Evolutionary conservation across 2,797 vertebrate genomes (phyloP).

Genomic region (Lemur catta): DNA sequence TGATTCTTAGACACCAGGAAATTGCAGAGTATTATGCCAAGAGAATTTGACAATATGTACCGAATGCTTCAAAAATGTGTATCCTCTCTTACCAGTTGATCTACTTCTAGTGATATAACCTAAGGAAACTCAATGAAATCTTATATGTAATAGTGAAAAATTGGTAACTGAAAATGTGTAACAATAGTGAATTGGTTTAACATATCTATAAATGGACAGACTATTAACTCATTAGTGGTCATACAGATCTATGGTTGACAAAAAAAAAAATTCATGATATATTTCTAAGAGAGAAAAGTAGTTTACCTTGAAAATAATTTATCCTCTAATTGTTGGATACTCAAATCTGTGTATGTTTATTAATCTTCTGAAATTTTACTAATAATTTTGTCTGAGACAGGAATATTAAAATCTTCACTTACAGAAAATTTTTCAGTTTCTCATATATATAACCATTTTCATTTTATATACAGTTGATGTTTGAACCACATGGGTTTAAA

Average conservation of each 20-base stretch:
- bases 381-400: neutral
- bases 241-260: neutral
- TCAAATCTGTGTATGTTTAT: neutral
- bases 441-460: neutral
- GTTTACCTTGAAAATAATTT: conserved; percentile 6
- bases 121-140: neutral
- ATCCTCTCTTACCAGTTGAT: neutral
- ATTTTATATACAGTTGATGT: neutral
- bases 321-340: neutral
- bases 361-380: neutral
- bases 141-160: neutral
- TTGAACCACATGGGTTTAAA: neutral
- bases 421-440: neutral
- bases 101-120: neutral
- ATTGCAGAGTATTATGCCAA: neutral
- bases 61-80: neutral
- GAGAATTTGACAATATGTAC: neutral
- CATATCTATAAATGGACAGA: neutral
- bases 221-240: neutral
- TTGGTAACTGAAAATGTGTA: neutral
- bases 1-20: neutral
- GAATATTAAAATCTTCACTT: neutral
- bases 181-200: neutral
- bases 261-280: neutral
- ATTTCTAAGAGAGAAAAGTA: neutral